Percentiles rank a stretch among this genome's conserved stretches.
phyloP scores from a whole-genome alignment of 2,113 vertebrate species.

The Daubentonia madagascariensis region DNA sequence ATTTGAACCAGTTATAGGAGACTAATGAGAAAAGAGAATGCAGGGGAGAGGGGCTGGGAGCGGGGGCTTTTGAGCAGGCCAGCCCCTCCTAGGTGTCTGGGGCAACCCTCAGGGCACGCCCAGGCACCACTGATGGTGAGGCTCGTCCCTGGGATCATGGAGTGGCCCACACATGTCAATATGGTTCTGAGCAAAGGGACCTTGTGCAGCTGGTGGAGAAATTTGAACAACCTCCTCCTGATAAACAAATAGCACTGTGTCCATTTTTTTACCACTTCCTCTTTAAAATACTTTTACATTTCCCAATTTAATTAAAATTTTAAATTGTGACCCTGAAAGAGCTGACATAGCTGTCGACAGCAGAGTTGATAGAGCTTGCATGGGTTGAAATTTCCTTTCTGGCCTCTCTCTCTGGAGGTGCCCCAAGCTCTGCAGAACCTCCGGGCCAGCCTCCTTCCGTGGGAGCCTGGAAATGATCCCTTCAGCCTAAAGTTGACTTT shows the following conservation, averaged over 20 bases:
- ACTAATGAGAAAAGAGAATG: not conserved
- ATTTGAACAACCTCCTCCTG: not conserved
- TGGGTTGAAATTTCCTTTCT: not conserved
- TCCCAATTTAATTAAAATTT: not conserved
- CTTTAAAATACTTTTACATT: not conserved
- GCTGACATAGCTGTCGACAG: not conserved
- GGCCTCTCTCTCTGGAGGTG: not conserved
- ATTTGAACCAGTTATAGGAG: constrained; percentile 7
- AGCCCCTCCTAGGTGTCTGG: not conserved
- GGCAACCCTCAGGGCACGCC: not conserved
- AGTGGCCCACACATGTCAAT: not conserved
- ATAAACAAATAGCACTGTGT: not conserved
- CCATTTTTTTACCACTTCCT: not conserved
- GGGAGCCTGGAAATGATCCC: not conserved
- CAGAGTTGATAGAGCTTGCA: not conserved
- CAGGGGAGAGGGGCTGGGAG: not conserved
- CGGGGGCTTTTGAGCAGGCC: not conserved
- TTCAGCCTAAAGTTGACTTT: not conserved
- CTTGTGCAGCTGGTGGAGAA: not conserved
- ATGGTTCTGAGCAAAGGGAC: not conserved
- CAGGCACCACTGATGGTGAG: no score
- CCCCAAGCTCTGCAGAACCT: not conserved
- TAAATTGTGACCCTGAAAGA: not conserved
- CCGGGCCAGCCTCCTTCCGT: not conserved
- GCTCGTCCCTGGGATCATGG: not conserved